These are phyloP conservation scores for Erythrolamprus reginae DNA, from an alignment of 2,113 vertebrate genomes.

Conservation along the genomic window DNA sequence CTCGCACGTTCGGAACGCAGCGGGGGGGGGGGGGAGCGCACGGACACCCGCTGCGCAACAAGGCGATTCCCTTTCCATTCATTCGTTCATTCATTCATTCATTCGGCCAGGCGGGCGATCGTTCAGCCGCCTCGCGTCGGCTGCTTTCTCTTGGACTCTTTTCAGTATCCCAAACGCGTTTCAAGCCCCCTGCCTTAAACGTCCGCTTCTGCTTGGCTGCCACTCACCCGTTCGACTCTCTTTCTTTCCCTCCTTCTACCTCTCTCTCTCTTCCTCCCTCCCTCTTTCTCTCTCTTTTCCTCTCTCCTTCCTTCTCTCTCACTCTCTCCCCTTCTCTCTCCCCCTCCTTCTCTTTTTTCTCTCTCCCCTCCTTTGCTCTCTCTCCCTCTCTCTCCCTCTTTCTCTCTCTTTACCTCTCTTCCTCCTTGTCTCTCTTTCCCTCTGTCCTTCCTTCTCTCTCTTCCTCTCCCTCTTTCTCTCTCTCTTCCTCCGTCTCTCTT, in stretches of 20 bases:
- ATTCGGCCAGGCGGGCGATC: neutral
- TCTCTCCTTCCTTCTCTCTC: neutral
- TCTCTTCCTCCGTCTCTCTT: neutral
- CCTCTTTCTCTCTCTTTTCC: neutral
- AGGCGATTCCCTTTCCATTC: neutral
- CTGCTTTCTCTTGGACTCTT: neutral
- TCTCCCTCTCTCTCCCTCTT: neutral
- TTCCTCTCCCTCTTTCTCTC: neutral
- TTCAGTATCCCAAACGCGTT: neutral
- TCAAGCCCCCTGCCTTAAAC: neutral
- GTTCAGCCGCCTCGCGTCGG: neutral
- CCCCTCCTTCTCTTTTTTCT: neutral
- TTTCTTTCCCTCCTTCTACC: neutral
- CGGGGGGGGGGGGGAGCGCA: neutral
- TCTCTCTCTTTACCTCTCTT: neutral
- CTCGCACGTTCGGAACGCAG: neutral
- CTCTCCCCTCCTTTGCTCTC: fast-evolving
- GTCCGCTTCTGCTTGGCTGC: neutral
- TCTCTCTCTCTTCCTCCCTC: neutral
- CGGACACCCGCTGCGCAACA: neutral
- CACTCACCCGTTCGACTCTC: neutral
- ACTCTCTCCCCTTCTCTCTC: fast-evolving
- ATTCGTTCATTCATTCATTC: neutral
- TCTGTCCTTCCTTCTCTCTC: neutral
- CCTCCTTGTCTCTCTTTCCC: too few species aligned